Evolutionary conservation across 2,888 invertebrate species (phyloP), one percentile per base, ranked within the genome.

Genomic region (Protophormia terraenovae): DNA sequence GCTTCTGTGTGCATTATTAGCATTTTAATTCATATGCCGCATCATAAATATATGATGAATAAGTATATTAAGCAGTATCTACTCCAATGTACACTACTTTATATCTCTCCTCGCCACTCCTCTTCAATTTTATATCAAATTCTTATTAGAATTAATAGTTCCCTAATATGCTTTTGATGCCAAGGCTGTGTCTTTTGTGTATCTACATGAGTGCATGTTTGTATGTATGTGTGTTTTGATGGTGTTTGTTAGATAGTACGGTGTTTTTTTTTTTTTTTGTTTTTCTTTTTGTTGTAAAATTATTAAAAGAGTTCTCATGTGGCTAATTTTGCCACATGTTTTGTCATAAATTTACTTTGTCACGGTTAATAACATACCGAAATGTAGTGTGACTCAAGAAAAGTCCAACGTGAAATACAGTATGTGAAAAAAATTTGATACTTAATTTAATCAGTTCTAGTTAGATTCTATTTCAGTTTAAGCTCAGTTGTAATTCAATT

Each of bases 281-380:
- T 32, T 58, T 38, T 19, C 47, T 16, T 55, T 62, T 29, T 50
- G 14, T 32, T 77, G 66, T 87, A 19, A 41, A 55, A 89, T 88
- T 90, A 89, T 72, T 69, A 87, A 89, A 90, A 90, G 89, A 88
- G 88, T 89, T 76, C 45, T 76, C 55, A 35, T 41, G 55, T 35
- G 76, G 76, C 55, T 76, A 35, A 71, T 64, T 76, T 76, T 66
- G 38, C 32, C 64, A 41, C 72, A 73, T 38, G 53, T 16, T 50
- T 64, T 71, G 45, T 71, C 27, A 76, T 19, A 64, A 76, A 71
- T 76, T 71, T 64, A 24, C 82, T 82, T 76, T 82, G 69, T 71
- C 76, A 64, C 64, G 41, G 41, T 64, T 47, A 35, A 71, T 24
- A 55, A 76, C 29, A 67, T 16, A 55, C 10, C n/a, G 47, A 67